Conservation (phyloP, 2,113 vertebrate genomes). For the Oryzias celebensis region DNA sequence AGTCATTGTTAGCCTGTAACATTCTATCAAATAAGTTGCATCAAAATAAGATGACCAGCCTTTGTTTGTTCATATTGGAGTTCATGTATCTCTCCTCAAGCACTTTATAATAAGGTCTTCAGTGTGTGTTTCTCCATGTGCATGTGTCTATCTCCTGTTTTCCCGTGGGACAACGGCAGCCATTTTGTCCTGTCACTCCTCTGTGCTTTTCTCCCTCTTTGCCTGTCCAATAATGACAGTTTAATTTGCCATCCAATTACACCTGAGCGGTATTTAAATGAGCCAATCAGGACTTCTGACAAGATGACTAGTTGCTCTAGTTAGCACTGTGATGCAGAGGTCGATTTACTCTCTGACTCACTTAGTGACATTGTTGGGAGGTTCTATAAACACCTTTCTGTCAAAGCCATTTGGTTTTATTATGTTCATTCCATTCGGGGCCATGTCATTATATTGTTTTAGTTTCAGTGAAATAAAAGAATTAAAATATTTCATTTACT, state of each 20-base stretch:
- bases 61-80: constrained; percentile 27
- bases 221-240: constrained; percentile 82
- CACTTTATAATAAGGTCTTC: constrained; percentile 31
- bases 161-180: constrained; percentile 56
- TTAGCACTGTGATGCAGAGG: constrained; percentile 61
- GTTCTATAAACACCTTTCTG: background rate
- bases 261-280: constrained; percentile 89
- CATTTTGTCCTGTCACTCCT: constrained; percentile 73
- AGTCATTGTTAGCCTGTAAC: too few relatives aligned
- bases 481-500: background rate
- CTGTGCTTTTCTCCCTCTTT: constrained; percentile 61
- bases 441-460: background rate
- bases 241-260: constrained; percentile 89
- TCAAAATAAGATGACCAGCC: background rate
- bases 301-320: constrained; percentile 64
- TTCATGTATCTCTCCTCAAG: constrained; percentile 7
- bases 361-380: constrained; percentile 28
- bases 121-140: constrained; percentile 24
- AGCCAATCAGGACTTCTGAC: constrained; percentile 75
- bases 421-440: background rate
- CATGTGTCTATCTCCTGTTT: constrained; percentile 25
- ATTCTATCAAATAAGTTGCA: background rate
- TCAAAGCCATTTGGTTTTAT: background rate
- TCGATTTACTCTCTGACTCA: constrained; percentile 61
- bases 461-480: background rate